Evolutionary conservation across 2,888 invertebrate species (phyloP), one percentile per base, ranked within the genome.

Genomic region (Molorchus minor): DNA sequence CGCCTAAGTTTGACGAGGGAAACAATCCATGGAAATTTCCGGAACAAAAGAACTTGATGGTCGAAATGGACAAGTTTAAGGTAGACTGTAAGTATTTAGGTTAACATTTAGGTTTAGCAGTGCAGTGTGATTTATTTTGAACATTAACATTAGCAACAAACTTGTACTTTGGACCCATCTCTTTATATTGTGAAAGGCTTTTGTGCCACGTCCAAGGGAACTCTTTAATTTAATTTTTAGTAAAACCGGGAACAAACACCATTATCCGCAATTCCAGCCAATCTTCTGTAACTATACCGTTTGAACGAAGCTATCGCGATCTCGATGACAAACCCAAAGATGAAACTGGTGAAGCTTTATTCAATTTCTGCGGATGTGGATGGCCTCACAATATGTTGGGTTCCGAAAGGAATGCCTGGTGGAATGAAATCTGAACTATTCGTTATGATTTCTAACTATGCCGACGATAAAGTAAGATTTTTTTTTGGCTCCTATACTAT

Each of bases 351-450:
- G 65, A 81, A 51, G 81, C 80, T 1, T 82, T 84, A 69, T 90
- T 90, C 81, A 89, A 89, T 81, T 91, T 90, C 84, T 94, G 93
- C 81, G 93, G 93, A 62, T 94, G 93, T 72, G 92, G 93, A 51
- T 93, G 93, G 92, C 93, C 93, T 0, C 88, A 92, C 59, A 92
- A 93, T 79, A 85, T 93, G 86, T 83, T 93, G 5, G n/a, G 67
- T 91, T 21, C 90, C 92, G 0, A 89, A 87, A 78, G 93, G 93
- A 4, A 87, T 79, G 1, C 73, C 83, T 0, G 82, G 84, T 56
- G 92, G 92, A 0, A 87, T 84, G 79, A 80, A 83, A 0, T 85
- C 87, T 73, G 86, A 90, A 66, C 81, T 93, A 35, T 92, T 91
- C 77, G 88, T 85, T 33, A 92, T 92, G 91, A 82, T 92, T 59